phyloP scores from a whole-genome alignment of 2,888 invertebrate species.

The Xestia ashworthii region DNA sequence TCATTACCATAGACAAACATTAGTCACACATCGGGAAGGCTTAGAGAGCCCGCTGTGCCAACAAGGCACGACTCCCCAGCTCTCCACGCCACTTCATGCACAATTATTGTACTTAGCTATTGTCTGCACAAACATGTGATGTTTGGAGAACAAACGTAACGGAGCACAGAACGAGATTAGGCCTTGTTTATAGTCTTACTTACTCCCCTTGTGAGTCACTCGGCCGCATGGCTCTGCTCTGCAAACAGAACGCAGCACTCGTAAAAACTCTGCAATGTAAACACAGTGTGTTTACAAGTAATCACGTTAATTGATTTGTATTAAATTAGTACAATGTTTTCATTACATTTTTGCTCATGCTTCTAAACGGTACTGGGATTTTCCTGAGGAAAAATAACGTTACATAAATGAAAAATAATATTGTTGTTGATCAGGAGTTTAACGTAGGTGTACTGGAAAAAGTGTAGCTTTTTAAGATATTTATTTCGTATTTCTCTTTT shows the following conservation, averaged over 20 bases:
- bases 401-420: conserved; percentile 28
- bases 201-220: conserved; percentile 66
- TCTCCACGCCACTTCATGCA: conserved; percentile 82
- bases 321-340: conserved; percentile 37
- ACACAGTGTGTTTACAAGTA: conserved; percentile 25
- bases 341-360: conserved; percentile 10
- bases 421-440: conserved; percentile 23
- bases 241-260: conserved; percentile 10
- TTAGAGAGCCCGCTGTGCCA: conserved; percentile 84
- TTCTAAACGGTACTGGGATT: conserved; percentile 12
- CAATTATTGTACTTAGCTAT: conserved; percentile 89
- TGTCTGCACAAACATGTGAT: conserved; percentile 85
- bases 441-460: not conserved
- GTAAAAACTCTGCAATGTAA: conserved; percentile 29
- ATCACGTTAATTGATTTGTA: conserved; percentile 42
- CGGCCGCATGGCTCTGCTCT: conserved; percentile 38
- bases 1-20: conserved; percentile 89
- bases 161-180: conserved; percentile 86
- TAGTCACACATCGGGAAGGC: conserved; percentile 87
- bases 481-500: conserved; percentile 1
- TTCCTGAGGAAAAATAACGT: conserved; percentile 34
- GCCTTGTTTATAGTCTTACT: conserved; percentile 82
- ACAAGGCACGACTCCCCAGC: conserved; percentile 81
- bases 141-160: conserved; percentile 87
- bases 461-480: not conserved